Conservation (phyloP, 2,888 invertebrate genomes). For the Oscheius sp. region DNA sequence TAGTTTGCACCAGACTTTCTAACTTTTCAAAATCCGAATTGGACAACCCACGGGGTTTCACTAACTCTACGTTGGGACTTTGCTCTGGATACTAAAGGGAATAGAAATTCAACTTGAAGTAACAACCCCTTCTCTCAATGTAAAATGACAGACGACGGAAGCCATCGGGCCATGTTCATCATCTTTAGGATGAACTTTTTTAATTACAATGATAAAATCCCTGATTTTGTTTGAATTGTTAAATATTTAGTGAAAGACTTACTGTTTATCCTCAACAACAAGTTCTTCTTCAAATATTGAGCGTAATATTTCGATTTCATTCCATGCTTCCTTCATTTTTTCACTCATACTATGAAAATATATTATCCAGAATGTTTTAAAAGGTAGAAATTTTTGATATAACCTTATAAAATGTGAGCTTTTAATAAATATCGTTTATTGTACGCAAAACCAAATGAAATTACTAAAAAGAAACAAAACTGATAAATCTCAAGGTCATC, state of each 20-base stretch:
- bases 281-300: constrained; percentile 36
- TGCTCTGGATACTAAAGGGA: constrained; percentile 32
- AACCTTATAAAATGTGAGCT: too few relatives aligned
- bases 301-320: constrained; percentile 34
- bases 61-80: constrained; percentile 11
- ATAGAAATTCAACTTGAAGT: neutral
- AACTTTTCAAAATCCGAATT: constrained; percentile 20
- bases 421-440: too few relatives aligned
- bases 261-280: constrained; percentile 23
- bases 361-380: too few relatives aligned
- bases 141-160: constrained; percentile 15
- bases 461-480: too few relatives aligned
- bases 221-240: neutral
- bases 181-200: constrained; percentile 23
- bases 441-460: too few relatives aligned
- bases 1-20: constrained; percentile 4
- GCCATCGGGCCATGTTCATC: constrained; percentile 8
- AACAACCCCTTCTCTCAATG: constrained; percentile 3
- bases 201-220: constrained; percentile 3
- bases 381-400: too few relatives aligned
- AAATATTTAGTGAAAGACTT: neutral
- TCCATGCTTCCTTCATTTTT: constrained; percentile 32
- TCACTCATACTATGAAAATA: too few relatives aligned
- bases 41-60: constrained; percentile 33
- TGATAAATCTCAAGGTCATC: too few relatives aligned